phyloP scores from a whole-genome alignment of 2,888 invertebrate genomes.

The Pterostichus madidus region DNA sequence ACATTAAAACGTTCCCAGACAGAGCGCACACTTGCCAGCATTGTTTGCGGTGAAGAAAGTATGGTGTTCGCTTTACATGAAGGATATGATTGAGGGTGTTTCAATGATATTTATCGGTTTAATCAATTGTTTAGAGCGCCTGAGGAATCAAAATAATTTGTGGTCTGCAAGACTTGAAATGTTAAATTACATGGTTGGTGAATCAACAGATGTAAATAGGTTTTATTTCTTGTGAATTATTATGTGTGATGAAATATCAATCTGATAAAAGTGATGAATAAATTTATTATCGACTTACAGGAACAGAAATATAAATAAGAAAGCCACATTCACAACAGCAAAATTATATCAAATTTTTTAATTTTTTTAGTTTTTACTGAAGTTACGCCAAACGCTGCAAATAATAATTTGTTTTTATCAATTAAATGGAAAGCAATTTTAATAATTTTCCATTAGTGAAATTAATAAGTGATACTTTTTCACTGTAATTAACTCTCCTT shows the following conservation, averaged over 20 bases:
- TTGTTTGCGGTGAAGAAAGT: background rate
- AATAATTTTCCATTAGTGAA: too few relatives aligned
- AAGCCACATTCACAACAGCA: background rate
- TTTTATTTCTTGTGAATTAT: constrained; percentile 9
- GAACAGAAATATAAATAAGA: background rate
- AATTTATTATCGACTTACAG: constrained; percentile 27
- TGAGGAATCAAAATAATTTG: constrained; percentile 3
- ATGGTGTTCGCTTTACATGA: constrained; percentile 11
- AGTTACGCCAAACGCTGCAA: too few relatives aligned
- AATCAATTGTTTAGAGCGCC: constrained; percentile 15
- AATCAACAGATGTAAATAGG: constrained; percentile 15
- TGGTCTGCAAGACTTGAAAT: constrained; percentile 15
- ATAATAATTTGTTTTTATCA: too few relatives aligned
- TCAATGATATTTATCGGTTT: constrained; percentile 8
- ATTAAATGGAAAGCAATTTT: too few relatives aligned
- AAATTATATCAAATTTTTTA: background rate
- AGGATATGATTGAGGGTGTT: constrained; percentile 7
- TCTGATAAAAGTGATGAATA: constrained; percentile 32
- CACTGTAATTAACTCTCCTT: too few relatives aligned
- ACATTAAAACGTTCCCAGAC: too few relatives aligned
- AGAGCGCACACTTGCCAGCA: background rate
- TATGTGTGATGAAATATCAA: constrained; percentile 36
- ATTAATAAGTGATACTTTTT: too few relatives aligned
- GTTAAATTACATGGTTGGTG: constrained; percentile 15
- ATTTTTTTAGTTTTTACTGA: too few relatives aligned